phyloP scores from a whole-genome alignment of 2,797 vertebrate species.

The Cetoscarus ocellatus region DNA sequence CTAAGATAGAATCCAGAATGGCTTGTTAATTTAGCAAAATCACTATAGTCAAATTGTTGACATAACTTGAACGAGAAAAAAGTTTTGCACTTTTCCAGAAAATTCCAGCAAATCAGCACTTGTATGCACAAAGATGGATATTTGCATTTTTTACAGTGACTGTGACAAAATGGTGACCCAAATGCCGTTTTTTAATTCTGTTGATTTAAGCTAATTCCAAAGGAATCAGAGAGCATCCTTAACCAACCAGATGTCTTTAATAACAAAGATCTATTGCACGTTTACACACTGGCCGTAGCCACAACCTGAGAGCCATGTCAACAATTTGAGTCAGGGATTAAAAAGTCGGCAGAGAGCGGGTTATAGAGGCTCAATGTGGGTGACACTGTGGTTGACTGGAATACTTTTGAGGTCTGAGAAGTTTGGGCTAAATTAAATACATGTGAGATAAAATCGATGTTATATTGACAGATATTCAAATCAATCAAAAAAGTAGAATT shows the following conservation, averaged over 20 bases:
- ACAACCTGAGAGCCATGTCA: slow-evolving; percentile 11
- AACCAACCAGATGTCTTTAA: slow-evolving; percentile 46
- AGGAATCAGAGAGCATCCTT: slow-evolving; percentile 9
- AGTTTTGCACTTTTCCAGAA: neutral
- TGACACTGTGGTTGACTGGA: slow-evolving; percentile 5
- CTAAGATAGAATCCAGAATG: too few species aligned
- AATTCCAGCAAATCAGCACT: neutral
- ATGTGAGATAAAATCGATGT: too few species aligned
- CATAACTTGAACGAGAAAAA: neutral
- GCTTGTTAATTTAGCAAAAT: too few species aligned
- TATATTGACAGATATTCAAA: slow-evolving; percentile 23
- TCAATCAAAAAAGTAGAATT: slow-evolving; percentile 7
- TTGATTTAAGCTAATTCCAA: neutral
- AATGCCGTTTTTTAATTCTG: neutral
- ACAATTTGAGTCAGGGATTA: slow-evolving; percentile 35
- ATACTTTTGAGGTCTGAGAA: too few species aligned
- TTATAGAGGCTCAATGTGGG: neutral
- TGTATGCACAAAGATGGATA: neutral
- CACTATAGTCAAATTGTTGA: neutral
- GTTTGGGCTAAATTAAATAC: too few species aligned
- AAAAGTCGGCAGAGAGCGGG: slow-evolving; percentile 6
- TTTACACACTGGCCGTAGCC: neutral
- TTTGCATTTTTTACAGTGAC: too few species aligned
- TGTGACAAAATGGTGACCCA: too few species aligned
- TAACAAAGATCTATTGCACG: slow-evolving; percentile 15